Conservation (phyloP, 1,140 invertebrate species). For the Diorhabda elongata region DNA sequence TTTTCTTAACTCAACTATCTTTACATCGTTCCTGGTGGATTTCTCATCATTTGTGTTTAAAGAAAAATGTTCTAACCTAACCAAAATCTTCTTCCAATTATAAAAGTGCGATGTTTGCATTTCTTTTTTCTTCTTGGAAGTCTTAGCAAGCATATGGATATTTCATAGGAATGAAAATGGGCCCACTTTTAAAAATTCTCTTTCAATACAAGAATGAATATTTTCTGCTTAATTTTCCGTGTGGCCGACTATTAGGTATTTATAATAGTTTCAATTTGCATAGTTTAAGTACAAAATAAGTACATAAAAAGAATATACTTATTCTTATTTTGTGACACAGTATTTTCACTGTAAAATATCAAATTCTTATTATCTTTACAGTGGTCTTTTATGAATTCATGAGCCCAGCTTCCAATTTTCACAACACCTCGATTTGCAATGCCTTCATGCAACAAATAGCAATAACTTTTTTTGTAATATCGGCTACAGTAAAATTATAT, state of each 20-base stretch:
- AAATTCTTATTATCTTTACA: neutral
- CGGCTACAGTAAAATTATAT: neutral
- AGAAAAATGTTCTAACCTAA: neutral
- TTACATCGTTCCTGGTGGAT: too few relatives aligned
- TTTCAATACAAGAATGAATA: too few relatives aligned
- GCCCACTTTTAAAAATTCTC: too few relatives aligned
- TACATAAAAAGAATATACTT: neutral
- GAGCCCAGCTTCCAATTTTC: neutral
- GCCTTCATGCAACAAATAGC: neutral
- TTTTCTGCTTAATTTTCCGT: constrained; percentile 42
- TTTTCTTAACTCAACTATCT: neutral
- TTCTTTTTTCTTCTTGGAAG: constrained; percentile 4
- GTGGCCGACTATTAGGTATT: constrained; percentile 30
- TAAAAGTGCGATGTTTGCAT: constrained; percentile 11
- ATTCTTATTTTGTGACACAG: neutral
- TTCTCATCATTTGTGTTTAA: too few relatives aligned
- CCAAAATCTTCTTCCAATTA: constrained; percentile 11
- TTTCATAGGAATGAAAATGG: too few relatives aligned
- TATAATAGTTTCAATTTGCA: too few relatives aligned
- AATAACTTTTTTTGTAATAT: constrained; percentile 5
- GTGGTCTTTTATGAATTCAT: constrained; percentile 6
- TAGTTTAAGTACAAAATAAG: constrained; percentile 31
- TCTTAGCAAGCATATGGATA: too few relatives aligned
- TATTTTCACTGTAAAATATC: constrained; percentile 3
- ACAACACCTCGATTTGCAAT: neutral